Base-by-base conservation (phyloP, 2,888 invertebrate species). In the Dusona sp. region DNA sequence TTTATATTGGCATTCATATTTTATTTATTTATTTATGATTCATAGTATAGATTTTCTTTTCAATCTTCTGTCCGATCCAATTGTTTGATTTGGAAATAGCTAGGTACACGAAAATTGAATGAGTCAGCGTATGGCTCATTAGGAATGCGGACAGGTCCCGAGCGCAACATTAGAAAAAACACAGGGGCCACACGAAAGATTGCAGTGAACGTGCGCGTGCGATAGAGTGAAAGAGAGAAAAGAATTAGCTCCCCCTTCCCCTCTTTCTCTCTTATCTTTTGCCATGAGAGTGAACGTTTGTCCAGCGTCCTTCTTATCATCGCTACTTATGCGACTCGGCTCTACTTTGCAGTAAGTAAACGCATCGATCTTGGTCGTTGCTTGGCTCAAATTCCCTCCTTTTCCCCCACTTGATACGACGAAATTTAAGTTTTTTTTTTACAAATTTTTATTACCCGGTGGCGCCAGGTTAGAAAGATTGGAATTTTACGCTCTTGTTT, bases 251-350 rank as follows among this genome's bases (percentile, higher is more conserved):
- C 77, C 64, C 19, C 4, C 13, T n/a, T 42, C 29, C 4, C 22
- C 22, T 42, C 29, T n/a, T 67, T 51, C 51, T 51, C 65, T 64
- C 85, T 91, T 91, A 92, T 91, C 91, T 82, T 61, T 42, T 38
- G 9, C 67, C 79, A 82, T 77, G 85, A 88, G 89, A 90, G 87
- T 87, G 82, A 90, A 90, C 89, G 90, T 91, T 90, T 90, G 90
- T 92, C 89, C 83, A 84, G 88, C 38, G 51, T 89, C 88, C 80
- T 72, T 83, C 22, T 92, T 91, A 92, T 91, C 91, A 86, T 73
- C 45, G 89, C 90, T 90, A 89, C 90, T 89, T 90, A 88, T 89
- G 83, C 88, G 88, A 86, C 85, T 89, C 81, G 86, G 84, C 75
- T 79, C 85, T 79, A 80, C 81, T 78, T 81, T 88, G 87, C 89